Percentiles rank a stretch among this genome's conserved stretches.
Evolutionary conservation across 2,888 invertebrate species (phyloP).

Genomic region (Drosophila greeni): DNA sequence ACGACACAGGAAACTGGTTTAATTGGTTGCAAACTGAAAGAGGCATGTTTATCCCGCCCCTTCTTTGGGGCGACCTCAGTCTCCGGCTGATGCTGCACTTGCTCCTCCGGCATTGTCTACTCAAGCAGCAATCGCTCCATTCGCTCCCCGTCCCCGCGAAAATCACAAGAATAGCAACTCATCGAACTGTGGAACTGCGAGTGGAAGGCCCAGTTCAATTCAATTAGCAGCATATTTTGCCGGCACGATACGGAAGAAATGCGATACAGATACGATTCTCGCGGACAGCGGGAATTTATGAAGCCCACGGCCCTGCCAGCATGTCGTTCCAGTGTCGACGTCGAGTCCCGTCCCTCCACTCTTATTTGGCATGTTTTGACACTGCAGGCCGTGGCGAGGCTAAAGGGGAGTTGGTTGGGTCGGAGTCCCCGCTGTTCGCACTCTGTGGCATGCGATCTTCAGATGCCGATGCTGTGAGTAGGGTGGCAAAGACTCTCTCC

Average conservation of each 20-base stretch:
- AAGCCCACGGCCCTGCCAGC: constrained; percentile 58
- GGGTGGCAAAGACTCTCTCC: constrained; percentile 1
- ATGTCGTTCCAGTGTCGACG: constrained; percentile 42
- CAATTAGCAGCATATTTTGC: constrained; percentile 65
- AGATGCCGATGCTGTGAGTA: constrained; percentile 46
- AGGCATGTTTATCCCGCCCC: constrained; percentile 17
- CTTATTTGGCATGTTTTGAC: constrained; percentile 44
- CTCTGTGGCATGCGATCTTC: constrained; percentile 61
- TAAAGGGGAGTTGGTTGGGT: constrained; percentile 1
- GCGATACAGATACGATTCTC: constrained; percentile 46
- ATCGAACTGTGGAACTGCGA: constrained; percentile 54
- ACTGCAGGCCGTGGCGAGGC: constrained; percentile 12
- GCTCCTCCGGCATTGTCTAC: constrained; percentile 13
- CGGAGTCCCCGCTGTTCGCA: constrained; percentile 63
- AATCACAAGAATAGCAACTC: constrained; percentile 60
- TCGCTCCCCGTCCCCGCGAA: constrained; percentile 22
- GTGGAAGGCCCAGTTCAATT: constrained; percentile 61
- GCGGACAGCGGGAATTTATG: constrained; percentile 66
- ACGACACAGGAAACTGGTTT: constrained; percentile 65
- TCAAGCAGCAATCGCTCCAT: constrained; percentile 13
- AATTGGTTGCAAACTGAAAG: constrained; percentile 59
- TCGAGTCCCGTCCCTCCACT: background rate
- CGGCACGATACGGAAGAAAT: constrained; percentile 39
- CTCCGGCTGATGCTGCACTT: constrained; percentile 44
- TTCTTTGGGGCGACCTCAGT: background rate